Evolutionary conservation across 2,113 vertebrate species (phyloP), one percentile per base, ranked within the genome.

Genomic region (Scatophagus argus): DNA sequence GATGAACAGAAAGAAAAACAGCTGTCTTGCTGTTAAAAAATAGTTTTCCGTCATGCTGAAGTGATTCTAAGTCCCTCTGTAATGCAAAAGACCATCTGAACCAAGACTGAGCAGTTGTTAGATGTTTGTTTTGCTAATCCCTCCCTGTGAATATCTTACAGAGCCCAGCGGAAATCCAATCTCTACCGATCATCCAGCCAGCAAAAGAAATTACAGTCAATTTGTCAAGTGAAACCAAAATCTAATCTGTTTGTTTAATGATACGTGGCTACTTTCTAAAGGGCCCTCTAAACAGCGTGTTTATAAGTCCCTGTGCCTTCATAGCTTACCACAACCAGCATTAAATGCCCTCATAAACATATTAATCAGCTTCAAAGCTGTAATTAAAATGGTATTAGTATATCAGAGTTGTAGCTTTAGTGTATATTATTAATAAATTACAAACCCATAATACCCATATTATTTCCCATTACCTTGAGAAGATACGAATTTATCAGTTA

Each of bases 241-340:
- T 89, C 82, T 87, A 89, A 91, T 90, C 78, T 86, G 80, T 89
- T 87, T 90, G 77, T 89, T 82, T 86, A 90, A 88, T 92, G 87
- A 82, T 77, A 78, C 9, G 27, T 82, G 70, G 55, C 78, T 80
- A 49, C 34, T 67, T 85, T 81, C 59, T 77, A 82, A 73, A 55
- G 62, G 74, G 64, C 55, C 62, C 56, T 61, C 70, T 82, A 87
- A 81, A 68, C 52, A 79, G 73, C 34, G 46, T 73, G 60, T 81
- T 82, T 55, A 72, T 56, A 65, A 73, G 61, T 38, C 64, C 5
- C 52, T 29, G 17, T 59, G 84, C 79, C 58, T 74, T 72, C 55
- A 74, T 64, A 52, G 77, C 62, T 87, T 77, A 85, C 79, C 56
- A 64, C 67, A 75, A 71, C 64, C 60, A 77, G 36, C 47, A 74